A percentile compares a stretch with the other conserved stretches of the same genome.
Evolutionary conservation across 2,888 invertebrate genomes (phyloP).

Genomic region (Maniola hyperantus): DNA sequence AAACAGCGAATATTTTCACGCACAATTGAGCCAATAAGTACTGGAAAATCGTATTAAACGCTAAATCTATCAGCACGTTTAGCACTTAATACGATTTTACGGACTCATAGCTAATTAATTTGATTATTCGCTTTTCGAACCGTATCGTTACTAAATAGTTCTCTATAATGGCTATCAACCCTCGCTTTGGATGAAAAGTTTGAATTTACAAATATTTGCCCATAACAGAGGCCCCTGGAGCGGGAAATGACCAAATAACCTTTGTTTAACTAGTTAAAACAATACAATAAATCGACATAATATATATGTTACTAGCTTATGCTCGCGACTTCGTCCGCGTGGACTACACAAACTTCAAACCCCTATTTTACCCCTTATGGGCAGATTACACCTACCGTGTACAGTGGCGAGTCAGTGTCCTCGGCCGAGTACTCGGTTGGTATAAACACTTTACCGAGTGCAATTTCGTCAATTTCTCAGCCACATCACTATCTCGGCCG

Average conservation of each 20-base stretch:
- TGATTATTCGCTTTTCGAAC: conserved; percentile 19
- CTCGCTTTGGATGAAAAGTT: neutral
- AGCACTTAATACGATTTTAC: conserved; percentile 23
- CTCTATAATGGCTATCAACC: neutral
- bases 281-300: no score
- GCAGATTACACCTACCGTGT: no score
- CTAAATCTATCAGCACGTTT: conserved; percentile 18
- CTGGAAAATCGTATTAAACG: conserved; percentile 15
- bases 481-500: no score
- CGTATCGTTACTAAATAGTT: conserved; percentile 13
- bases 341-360: no score
- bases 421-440: no score
- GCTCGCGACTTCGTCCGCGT: no score
- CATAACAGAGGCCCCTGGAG: neutral
- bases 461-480: no score
- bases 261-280: no score
- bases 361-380: no score
- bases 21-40: conserved; percentile 1
- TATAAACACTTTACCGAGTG: no score
- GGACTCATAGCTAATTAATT: conserved; percentile 19
- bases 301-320: no score
- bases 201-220: neutral
- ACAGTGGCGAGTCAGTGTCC: no score
- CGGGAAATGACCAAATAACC: neutral
- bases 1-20: conserved; percentile 6